Evolutionary conservation across 2,113 vertebrate genomes (phyloP).

Genomic region (Fulica atra): DNA sequence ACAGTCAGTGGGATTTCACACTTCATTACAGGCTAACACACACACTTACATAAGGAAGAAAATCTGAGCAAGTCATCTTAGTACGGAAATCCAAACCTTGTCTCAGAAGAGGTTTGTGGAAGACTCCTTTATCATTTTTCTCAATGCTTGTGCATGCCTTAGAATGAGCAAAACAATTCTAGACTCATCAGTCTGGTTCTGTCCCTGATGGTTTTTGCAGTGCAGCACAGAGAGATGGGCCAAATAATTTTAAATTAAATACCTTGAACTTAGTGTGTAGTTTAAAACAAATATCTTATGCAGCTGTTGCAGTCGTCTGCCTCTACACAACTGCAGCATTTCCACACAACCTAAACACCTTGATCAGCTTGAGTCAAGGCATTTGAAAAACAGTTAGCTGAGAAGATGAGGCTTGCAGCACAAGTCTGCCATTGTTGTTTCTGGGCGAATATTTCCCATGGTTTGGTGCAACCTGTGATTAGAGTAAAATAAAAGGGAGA

Average conservation of each 20-base stretch:
- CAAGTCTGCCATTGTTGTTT: background rate
- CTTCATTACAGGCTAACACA: background rate
- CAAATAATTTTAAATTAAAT: background rate
- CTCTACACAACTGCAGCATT: background rate
- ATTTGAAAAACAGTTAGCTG: background rate
- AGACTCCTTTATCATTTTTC: background rate
- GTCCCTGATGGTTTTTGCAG: background rate
- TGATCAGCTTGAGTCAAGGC: background rate
- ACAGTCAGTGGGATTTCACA: slow-evolving; percentile 3
- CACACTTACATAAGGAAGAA: background rate
- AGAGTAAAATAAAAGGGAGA: background rate
- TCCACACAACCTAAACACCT: background rate
- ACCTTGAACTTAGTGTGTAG: background rate
- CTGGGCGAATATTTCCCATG: background rate
- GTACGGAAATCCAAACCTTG: background rate
- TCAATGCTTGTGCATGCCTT: background rate
- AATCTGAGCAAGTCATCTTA: background rate
- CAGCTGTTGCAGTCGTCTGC: background rate
- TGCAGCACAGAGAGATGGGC: background rate
- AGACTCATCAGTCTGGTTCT: background rate
- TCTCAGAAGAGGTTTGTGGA: background rate
- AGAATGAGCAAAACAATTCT: background rate
- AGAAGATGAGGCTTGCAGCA: background rate
- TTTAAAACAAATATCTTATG: background rate
- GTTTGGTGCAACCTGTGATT: background rate